Evolutionary conservation across 2,797 vertebrate species (phyloP).

Genomic region (Rhabdomys pumilio): DNA sequence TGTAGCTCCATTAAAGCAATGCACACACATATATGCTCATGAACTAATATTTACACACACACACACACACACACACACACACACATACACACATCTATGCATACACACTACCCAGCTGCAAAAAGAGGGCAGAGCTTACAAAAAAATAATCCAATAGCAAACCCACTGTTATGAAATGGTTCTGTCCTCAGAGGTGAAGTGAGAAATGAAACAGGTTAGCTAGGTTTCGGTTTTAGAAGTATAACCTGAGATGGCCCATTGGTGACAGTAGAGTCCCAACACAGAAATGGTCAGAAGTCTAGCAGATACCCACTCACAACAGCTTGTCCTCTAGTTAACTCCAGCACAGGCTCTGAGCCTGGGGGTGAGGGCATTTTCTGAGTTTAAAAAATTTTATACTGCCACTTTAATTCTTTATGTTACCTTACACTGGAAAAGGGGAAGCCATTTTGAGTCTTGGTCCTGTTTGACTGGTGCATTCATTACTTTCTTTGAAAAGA

Average conservation of each 20-base stretch:
- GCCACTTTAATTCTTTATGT: conserved; percentile 68
- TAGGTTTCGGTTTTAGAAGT: neutral
- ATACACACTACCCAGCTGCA: neutral
- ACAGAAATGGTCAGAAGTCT: conserved; percentile 48
- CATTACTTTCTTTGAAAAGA: neutral
- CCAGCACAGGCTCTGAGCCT: neutral
- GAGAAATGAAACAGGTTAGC: neutral
- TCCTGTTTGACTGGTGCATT: neutral
- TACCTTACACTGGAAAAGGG: neutral
- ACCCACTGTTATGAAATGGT: neutral
- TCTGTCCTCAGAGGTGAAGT: neutral
- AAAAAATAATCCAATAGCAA: neutral
- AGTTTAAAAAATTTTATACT: conserved; percentile 74
- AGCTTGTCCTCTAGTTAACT: conserved; percentile 24
- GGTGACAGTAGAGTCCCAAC: neutral
- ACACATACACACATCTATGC: neutral
- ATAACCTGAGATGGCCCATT: neutral
- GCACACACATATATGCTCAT: neutral
- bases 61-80: neutral
- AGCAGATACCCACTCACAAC: neutral
- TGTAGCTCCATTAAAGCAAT: neutral
- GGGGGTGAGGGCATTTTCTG: conserved; percentile 64
- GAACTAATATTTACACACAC: neutral
- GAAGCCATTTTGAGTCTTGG: conserved; percentile 53
- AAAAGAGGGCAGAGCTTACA: neutral